These are phyloP conservation scores for Betta splendens DNA, from an alignment of 2,797 vertebrate species.

Conservation along the genomic window DNA sequence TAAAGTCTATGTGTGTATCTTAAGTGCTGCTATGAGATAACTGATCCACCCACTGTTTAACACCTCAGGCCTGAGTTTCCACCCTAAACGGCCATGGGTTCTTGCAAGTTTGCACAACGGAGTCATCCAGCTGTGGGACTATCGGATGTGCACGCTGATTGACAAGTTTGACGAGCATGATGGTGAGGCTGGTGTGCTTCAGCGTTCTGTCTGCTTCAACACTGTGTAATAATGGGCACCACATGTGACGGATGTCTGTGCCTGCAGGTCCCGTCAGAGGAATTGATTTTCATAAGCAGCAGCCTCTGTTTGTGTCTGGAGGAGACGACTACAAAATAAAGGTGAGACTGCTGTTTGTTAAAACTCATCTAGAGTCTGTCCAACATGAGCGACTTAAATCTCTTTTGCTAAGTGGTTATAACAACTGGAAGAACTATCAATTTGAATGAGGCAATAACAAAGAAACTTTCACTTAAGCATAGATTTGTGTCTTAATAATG, in stretches of 20 bases:
- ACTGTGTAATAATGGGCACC: background rate
- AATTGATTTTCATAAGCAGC: constrained; percentile 98
- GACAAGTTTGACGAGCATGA: constrained; percentile 99
- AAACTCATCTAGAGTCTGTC: too few species aligned
- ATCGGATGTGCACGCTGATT: constrained; percentile 97
- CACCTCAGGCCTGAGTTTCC: constrained; percentile 91
- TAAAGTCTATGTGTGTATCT: background rate
- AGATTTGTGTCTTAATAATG: background rate
- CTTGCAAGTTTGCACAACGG: constrained; percentile 96
- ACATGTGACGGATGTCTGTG: background rate
- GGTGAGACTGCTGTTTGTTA: constrained; percentile 71
- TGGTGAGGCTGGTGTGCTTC: constrained; percentile 72
- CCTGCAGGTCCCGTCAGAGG: constrained; percentile 91
- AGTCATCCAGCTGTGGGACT: constrained; percentile 98
- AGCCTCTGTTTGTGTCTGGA: constrained; percentile 96
- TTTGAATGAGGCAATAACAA: too few species aligned
- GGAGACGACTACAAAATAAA: constrained; percentile 99
- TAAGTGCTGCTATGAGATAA: background rate
- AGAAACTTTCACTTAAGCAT: background rate
- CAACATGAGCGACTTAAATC: too few species aligned
- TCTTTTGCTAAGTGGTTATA: too few species aligned
- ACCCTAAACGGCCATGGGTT: constrained; percentile 96
- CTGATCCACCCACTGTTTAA: background rate
- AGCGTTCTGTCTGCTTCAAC: rapidly evolving
- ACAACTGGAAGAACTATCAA: too few species aligned